Evolutionary conservation across 2,797 vertebrate species (phyloP), one percentile per base, ranked within the genome.

Genomic region (Melanogrammus aeglefinus): DNA sequence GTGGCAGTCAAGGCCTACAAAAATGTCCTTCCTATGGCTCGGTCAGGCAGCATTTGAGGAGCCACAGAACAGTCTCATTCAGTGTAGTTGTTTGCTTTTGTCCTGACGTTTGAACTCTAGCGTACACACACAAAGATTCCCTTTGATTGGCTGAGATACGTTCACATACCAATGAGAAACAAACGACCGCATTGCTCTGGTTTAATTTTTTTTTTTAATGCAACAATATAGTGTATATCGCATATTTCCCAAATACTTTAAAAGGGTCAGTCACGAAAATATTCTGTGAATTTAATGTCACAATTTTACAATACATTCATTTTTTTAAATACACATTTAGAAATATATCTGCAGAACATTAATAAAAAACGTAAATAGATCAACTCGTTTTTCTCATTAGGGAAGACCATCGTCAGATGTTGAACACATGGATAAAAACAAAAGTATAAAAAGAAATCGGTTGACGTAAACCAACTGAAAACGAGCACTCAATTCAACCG

Each of bases 241-340:
- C 63, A 27, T 24, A 12, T 44, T 79, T 86, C 76, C 83, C 57
- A 78, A 82, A 84, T 76, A 91, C 88, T 81, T 85, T 82, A 90
- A 90, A 91, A 90, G 88, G 83, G 87, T 92, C 85, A 82, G 78
- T 91, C 90, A 88, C 80, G 90, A 93, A 92, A 93, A 94, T 91
- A 91, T 82, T 78, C 81, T 79, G 87, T 85, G 83, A 88, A 83
- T 84, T 72, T 80, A 31, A 72, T 72, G 35, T 35, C 70, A 69
- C 3, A 78, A 75, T 84, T 85, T 86, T 86, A 90, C 85, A 76
- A 79, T 90, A 91, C 90, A 93, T 91, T 90, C 87, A 87, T 77
- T 91, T 92, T n/a, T 83, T 91, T 90, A 89, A 88, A 91, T 92
- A 93, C 72, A 92, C 90, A 90, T 87, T 78, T 39, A 84, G 38